These are phyloP conservation scores for Equus quagga DNA, from an alignment of 2,113 vertebrate species.

Conservation along the genomic window DNA sequence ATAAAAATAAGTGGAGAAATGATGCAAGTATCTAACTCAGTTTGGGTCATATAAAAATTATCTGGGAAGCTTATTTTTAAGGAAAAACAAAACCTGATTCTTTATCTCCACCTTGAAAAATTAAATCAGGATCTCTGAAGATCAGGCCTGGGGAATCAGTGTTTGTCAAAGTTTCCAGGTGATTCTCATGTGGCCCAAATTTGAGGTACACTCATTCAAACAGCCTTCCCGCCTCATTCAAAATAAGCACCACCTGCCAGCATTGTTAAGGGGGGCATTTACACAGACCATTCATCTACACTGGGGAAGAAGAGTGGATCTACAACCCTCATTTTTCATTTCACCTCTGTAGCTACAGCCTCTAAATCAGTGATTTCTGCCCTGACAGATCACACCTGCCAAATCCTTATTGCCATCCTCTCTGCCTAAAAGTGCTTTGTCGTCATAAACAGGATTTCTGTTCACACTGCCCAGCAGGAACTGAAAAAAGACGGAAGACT, in stretches of 20 bases:
- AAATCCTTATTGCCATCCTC: background rate
- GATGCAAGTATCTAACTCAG: constrained; percentile 3
- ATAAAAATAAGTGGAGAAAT: constrained; percentile 29
- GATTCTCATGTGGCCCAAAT: background rate
- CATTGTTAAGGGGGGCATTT: background rate
- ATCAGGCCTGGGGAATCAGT: background rate
- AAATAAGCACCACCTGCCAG: background rate
- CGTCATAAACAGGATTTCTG: constrained; percentile 22
- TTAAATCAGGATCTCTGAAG: background rate
- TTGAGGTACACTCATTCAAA: background rate
- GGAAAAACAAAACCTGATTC: background rate
- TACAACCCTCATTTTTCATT: background rate
- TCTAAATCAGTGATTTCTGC: constrained; percentile 14
- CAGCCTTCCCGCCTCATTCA: background rate
- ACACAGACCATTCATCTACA: background rate
- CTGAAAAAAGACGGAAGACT: background rate
- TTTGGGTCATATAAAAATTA: background rate
- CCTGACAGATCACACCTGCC: background rate
- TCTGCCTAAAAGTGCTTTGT: background rate
- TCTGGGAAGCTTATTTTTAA: background rate
- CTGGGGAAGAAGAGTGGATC: background rate
- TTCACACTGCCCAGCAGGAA: constrained; percentile 5
- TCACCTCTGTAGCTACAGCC: background rate
- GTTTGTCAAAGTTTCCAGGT: background rate
- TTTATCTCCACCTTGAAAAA: constrained; percentile 2